Conservation (phyloP, 2,888 invertebrate species). For the Automeris io region DNA sequence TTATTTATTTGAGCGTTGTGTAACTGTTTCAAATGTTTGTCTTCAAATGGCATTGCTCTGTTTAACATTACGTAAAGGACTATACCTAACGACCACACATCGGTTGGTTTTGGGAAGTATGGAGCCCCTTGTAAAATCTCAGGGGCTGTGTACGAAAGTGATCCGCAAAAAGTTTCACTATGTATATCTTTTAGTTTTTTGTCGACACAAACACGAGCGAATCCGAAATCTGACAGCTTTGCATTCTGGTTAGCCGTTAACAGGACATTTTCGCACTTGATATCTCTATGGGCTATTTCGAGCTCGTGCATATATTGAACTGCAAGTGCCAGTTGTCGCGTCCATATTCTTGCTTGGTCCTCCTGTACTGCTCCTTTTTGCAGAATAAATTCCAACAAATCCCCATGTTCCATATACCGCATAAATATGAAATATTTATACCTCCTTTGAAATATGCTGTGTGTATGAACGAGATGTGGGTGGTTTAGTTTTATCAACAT, state of each 20-base stretch:
- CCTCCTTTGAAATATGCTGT: constrained; percentile 84
- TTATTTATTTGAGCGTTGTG: constrained; percentile 78
- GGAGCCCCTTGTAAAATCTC: constrained; percentile 88
- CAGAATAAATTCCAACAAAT: constrained; percentile 83
- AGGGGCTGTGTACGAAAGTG: constrained; percentile 90
- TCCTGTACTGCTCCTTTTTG: constrained; percentile 82
- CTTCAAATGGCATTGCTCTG: constrained; percentile 90
- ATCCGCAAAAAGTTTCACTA: constrained; percentile 91
- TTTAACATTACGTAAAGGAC: constrained; percentile 90
- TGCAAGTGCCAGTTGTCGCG: constrained; percentile 81
- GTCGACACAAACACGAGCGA: constrained; percentile 76
- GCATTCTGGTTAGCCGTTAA: constrained; percentile 84
- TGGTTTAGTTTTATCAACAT: constrained; percentile 86
- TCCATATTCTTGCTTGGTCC: constrained; percentile 83
- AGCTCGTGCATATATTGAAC: constrained; percentile 85
- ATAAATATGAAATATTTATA: constrained; percentile 87
- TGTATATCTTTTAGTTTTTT: constrained; percentile 61
- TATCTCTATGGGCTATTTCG: constrained; percentile 86
- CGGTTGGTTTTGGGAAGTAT: constrained; percentile 83
- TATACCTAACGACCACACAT: constrained; percentile 88
- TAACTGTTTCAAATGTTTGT: constrained; percentile 82
- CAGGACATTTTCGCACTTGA: constrained; percentile 90
- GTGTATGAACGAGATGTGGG: constrained; percentile 87
- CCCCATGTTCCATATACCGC: constrained; percentile 85
- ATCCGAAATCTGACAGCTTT: constrained; percentile 90